Evolutionary conservation across 2,113 vertebrate genomes (phyloP), one percentile per base, ranked within the genome.

Genomic region (Fregata magnificens): DNA sequence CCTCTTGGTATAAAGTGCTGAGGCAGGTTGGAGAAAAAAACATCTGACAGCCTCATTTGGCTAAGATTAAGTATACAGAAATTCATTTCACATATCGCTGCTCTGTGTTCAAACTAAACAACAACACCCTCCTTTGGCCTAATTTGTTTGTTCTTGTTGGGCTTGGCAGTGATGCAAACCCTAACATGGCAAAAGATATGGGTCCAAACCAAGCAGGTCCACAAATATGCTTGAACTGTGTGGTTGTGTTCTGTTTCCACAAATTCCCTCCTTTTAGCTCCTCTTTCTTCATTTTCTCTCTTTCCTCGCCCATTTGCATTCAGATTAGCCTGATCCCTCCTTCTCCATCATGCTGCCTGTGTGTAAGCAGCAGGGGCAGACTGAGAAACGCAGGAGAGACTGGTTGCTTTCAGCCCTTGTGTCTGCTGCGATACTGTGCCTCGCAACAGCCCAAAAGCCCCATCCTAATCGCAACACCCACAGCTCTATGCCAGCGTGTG

Each of bases 41-140:
- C 28, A 89, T 85, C 72, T 97, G 97, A 97, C 96, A 97, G 45
- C 73, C 87, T 96, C 87, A 95, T 97, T 97, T 97, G 95, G 95
- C 74, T 95, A 95, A 98, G 96, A 97, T 97, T 94, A 97, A 96
- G 84, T 92, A 69, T 62, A 90, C 73, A 91, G 90, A 97, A 97
- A 95, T 94, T 95, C 78, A 95, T 97, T 97, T 96, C 92, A 95
- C 89, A 55, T 96, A 90, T 86, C 29, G 0, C 47, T 96, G 95
- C 91, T 95, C 71, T 93, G 76, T 93, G 52, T 67, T 95, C 77
- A 88, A 59, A 91, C 82, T 79, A 90, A 97, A 91, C 42, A 86
- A 11, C 31, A 74, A 0, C 52, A 90, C 47, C 59, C 84, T 93
- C 88, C 53, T 96, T 95, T 92, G 90, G 79, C 58, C 62, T 92